A percentile compares a stretch with the other conserved stretches of the same genome.
phyloP scores from a whole-genome alignment of 2,113 vertebrate genomes.

The Clarias batrachus region DNA sequence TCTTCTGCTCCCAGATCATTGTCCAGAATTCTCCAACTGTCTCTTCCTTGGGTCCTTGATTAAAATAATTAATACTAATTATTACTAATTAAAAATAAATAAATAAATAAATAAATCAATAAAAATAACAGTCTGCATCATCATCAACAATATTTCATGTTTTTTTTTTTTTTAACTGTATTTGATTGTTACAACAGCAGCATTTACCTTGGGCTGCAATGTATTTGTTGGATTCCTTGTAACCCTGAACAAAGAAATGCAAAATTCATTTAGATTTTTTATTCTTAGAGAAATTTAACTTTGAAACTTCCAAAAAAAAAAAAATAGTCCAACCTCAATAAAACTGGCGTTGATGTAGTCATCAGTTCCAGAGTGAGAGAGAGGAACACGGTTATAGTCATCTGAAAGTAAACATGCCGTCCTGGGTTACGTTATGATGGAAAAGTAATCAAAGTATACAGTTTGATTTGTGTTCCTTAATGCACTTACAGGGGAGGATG shows the following conservation, averaged over 20 bases:
- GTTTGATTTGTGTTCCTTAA: background rate
- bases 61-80: too few species aligned
- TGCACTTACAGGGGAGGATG: constrained; percentile 89
- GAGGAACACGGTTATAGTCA: constrained; percentile 89
- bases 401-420: constrained; percentile 69
- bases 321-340: too few species aligned
- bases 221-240: constrained; percentile 92
- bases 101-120: background rate
- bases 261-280: background rate
- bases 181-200: background rate
- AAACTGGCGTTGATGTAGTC: constrained; percentile 97
- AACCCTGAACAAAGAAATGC: constrained; percentile 76
- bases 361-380: constrained; percentile 77
- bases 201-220: constrained; percentile 94
- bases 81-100: background rate
- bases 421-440: background rate
- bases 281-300: background rate
- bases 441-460: background rate
- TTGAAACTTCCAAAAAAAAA: too few species aligned
- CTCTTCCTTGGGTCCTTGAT: constrained; percentile 90
- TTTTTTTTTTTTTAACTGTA: too few species aligned
- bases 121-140: background rate
- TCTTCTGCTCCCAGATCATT: constrained; percentile 98
- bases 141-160: background rate
- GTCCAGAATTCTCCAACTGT: constrained; percentile 92